Base-by-base conservation (phyloP, 2,888 invertebrate species). In the Heteromurus nitidus region DNA sequence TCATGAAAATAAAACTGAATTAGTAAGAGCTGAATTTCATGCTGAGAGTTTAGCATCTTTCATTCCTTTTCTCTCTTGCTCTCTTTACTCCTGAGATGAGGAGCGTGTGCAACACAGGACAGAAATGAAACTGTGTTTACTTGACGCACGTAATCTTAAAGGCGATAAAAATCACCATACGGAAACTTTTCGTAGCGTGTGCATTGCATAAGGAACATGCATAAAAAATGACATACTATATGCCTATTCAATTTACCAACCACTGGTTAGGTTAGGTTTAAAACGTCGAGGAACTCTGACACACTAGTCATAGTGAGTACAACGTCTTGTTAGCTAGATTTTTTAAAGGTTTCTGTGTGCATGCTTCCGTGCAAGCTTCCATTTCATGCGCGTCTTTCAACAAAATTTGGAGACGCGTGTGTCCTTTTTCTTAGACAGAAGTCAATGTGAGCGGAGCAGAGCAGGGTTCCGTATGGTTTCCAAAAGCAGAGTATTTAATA, bases 91-190 rank as follows among this genome's bases (percentile, higher is more conserved):
- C 50, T n/a, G n/a, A n/a, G n/a, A n/a, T n/a, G n/a, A n/a, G 36
- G 5, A 9, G 36, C 36, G 5, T 36, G n/a, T n/a, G n/a, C n/a
- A n/a, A n/a, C n/a, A n/a, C n/a, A n/a, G n/a, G n/a, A n/a, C n/a
- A n/a, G n/a, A n/a, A n/a, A 36, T 13, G 36, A 5, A 36, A n/a
- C n/a, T 7, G 11, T 18, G 16, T 50, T n/a, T 9, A 62, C 62
- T 62, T 62, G 62, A 62, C 31, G 62, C 36, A 62, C 3, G 31
- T 62, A 36, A 62, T 28, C 30, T 28, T 13, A 62, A 16, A 58
- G 28, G 30, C 20, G 31, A 62, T 62, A 11, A 30, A 62, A 62
- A 28, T 9, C 20, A 31, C 62, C 62, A 62, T 62, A 62, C 31
- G 62, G 62, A 62, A 31, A 62, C 31, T 30, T 31, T n/a, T n/a